Percentiles rank a stretch among this genome's conserved stretches.
Evolutionary conservation across 2,888 invertebrate genomes (phyloP).

Genomic region (Drosophila tripunctata): DNA sequence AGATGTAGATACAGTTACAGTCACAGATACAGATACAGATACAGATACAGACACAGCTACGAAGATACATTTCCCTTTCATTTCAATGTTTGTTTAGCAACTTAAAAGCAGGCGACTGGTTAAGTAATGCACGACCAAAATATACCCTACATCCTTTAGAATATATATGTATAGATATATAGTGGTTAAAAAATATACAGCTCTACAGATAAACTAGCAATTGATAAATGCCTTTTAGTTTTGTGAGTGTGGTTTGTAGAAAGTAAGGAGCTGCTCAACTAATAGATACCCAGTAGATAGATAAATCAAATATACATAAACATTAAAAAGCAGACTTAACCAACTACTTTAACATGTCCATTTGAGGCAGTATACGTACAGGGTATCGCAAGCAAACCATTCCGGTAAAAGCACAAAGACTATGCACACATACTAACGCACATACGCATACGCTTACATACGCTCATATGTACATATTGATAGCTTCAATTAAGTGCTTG

Average conservation of each 20-base stretch:
- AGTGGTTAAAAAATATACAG: too few relatives aligned
- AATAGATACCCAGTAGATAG: too few relatives aligned
- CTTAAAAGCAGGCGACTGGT: conserved; percentile 16
- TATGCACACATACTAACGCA: conserved; percentile 3
- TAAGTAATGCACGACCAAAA: conserved; percentile 5
- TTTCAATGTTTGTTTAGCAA: conserved; percentile 15
- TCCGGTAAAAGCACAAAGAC: conserved; percentile 33
- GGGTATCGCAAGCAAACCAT: conserved; percentile 1
- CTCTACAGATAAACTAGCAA: too few relatives aligned
- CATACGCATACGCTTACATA: not conserved
- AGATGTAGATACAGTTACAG: not conserved
- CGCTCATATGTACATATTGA: conserved; percentile 54
- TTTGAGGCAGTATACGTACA: not conserved
- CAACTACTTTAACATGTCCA: not conserved
- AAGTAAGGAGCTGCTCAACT: too few relatives aligned
- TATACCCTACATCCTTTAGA: not conserved
- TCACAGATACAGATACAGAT: not conserved
- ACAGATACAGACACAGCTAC: not conserved
- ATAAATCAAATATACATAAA: too few relatives aligned
- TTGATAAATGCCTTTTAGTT: too few relatives aligned
- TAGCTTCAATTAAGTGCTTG: conserved; percentile 77
- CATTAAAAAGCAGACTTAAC: not conserved
- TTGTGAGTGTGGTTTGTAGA: too few relatives aligned
- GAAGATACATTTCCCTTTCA: not conserved
- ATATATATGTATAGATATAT: too few relatives aligned